These are phyloP conservation scores for Tenebrio molitor DNA, from an alignment of 1,140 invertebrate species.

Conservation along the genomic window DNA sequence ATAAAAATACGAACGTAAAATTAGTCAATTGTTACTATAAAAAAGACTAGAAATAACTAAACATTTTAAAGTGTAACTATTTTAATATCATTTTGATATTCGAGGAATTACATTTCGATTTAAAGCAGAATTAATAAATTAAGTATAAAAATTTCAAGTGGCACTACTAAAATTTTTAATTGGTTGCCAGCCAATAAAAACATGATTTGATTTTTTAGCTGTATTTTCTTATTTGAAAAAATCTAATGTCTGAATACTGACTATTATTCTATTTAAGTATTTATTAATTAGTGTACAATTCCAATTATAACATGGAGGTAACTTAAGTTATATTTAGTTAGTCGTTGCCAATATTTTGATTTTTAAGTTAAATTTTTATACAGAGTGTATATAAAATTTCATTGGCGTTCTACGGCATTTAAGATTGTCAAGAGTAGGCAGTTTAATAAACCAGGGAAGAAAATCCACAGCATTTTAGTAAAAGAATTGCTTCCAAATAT, in stretches of 20 bases:
- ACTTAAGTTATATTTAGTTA: slow-evolving; percentile 28
- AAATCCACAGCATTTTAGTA: slow-evolving; percentile 1
- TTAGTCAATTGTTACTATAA: slow-evolving; percentile 15
- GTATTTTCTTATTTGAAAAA: no score
- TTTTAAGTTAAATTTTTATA: slow-evolving; percentile 2
- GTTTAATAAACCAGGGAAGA: slow-evolving; percentile 1
- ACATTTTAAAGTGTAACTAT: no score
- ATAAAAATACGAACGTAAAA: background rate
- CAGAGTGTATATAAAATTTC: background rate
- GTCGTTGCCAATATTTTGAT: slow-evolving; percentile 16
- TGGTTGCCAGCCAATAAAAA: no score
- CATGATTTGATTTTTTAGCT: no score
- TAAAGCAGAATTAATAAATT: background rate
- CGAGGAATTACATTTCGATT: no score
- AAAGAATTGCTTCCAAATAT: background rate
- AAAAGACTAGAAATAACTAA: slow-evolving; percentile 38
- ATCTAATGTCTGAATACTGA: background rate
- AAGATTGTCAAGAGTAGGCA: slow-evolving; percentile 21
- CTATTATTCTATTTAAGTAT: slow-evolving; percentile 1
- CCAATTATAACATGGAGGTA: slow-evolving; percentile 18
- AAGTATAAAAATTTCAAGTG: background rate
- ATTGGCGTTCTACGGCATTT: slow-evolving; percentile 21
- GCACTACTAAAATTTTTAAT: no score
- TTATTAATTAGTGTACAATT: slow-evolving; percentile 9
- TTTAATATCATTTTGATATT: slow-evolving; percentile 19